These are phyloP conservation scores for Neosilurus mollespiculum DNA, from an alignment of 2,797 vertebrate genomes.

Conservation along the genomic window DNA sequence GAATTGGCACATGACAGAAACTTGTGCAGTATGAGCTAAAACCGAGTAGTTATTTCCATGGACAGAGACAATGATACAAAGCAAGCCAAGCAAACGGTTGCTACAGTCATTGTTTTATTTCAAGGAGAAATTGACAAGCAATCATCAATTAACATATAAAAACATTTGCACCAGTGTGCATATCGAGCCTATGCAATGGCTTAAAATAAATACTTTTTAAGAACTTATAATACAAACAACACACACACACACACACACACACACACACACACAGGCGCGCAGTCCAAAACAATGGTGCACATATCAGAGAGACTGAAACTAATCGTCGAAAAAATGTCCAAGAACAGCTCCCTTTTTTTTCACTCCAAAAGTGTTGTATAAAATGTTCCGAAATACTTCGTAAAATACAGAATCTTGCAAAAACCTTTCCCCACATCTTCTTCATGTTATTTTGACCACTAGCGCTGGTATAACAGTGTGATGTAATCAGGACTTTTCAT, in stretches of 20 bases:
- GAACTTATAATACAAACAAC: conserved; percentile 78
- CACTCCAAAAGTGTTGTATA: conserved; percentile 71
- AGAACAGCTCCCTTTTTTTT: conserved; percentile 63
- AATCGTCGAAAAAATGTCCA: conserved; percentile 64
- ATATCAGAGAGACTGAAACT: conserved; percentile 67
- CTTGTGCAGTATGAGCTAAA: conserved; percentile 10
- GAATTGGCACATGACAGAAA: conserved; percentile 28
- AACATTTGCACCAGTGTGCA: conserved; percentile 69
- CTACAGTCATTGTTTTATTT: conserved; percentile 80
- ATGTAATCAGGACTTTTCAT: conserved; percentile 66
- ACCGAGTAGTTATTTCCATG: not conserved
- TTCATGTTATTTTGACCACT: conserved; percentile 79
- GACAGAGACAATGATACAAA: conserved; percentile 4
- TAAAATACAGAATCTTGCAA: conserved; percentile 84
- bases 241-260: conserved; percentile 60
- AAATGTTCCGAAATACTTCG: conserved; percentile 74
- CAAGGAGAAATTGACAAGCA: conserved; percentile 79
- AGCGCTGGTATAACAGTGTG: conserved; percentile 79
- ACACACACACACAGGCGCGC: no score
- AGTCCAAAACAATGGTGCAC: conserved; percentile 64
- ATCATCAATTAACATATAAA: conserved; percentile 78
- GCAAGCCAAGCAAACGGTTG: conserved; percentile 36
- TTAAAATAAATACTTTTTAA: conserved; percentile 83
- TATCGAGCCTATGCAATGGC: conserved; percentile 66
- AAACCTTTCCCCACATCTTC: conserved; percentile 55